Evolutionary conservation across 2,888 invertebrate genomes (phyloP), one percentile per base, ranked within the genome.

Genomic region (Opisthograptis luteolata): DNA sequence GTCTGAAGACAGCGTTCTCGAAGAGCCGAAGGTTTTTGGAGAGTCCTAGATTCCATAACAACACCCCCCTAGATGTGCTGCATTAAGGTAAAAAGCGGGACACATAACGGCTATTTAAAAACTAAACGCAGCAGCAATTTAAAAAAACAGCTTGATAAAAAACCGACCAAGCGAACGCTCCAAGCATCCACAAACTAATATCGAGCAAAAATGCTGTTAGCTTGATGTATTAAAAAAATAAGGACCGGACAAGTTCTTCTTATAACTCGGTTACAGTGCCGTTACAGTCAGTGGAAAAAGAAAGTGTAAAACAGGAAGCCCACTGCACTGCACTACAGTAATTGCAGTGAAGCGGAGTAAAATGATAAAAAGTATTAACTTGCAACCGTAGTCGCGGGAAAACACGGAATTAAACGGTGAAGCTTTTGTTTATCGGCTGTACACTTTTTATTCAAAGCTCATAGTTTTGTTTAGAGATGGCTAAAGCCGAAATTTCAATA

Each of bases 311-410:
- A 48, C 19, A 12, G 14, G 10, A 17, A 40, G 10, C 12, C 27
- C 37, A n/a, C n/a, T n/a, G n/a, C 19, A 24, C 43, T 51, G 50
- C 52, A 46, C 32, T 37, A 30, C 34, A 22, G 25, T 47, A 60
- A 54, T 58, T 47, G 48, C 39, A 44, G 30, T 41, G 32, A 44
- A 58, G 55, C 55, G 47, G 55, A 55, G 51, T 58, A 44, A 54
- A 55, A 49, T 58, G 46, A 56, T 58, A 45, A 46, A 43, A 57
- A 60, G 47, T 45, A 22, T 39, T 14, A 50, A 47, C 52, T 55
- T 49, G 35, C 44, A 37, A 35, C 22, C 12, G 39, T 8, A 28
- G 32, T 5, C 34, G 24, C 32, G 15, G 22, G 35, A 25, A 27
- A 44, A 40, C 39, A 44, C 20, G 27, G 44, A 40, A 44, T 44